phyloP scores from a whole-genome alignment of 1,140 invertebrate genomes.

The Galendromus occidentalis region DNA sequence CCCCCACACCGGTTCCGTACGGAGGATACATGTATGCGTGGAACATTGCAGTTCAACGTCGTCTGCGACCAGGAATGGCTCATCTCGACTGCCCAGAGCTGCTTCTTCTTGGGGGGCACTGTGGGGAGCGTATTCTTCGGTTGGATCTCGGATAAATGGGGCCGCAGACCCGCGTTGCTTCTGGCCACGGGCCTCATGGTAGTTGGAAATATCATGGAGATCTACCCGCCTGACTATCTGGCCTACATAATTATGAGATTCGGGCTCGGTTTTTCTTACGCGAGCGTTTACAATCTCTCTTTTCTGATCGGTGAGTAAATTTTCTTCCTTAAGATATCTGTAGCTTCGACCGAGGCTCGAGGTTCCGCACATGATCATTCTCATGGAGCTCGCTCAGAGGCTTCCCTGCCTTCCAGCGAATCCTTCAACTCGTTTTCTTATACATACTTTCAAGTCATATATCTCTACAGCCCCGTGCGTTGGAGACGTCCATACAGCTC shows the following conservation, averaged over 20 bases:
- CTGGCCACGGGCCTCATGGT: not conserved
- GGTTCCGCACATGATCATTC: no score
- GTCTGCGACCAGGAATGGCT: constrained; percentile 43
- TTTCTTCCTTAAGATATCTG: constrained; percentile 52
- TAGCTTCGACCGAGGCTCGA: no score
- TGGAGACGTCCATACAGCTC: no score
- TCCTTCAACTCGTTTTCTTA: no score
- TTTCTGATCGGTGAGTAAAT: constrained; percentile 27
- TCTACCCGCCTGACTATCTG: no score
- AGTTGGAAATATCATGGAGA: not conserved
- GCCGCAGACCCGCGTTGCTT: not conserved
- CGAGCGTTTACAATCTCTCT: no score
- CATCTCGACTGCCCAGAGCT: constrained; percentile 40
- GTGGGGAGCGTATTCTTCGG: constrained; percentile 46
- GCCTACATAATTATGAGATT: no score
- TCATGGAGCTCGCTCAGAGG: no score
- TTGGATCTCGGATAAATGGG: constrained; percentile 39
- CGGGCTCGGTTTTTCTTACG: no score
- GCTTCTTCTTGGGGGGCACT: constrained; percentile 46
- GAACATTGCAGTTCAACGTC: constrained; percentile 36
- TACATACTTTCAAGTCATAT: no score
- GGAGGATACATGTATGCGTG: not conserved
- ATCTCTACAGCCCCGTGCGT: no score
- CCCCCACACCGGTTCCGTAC: constrained; percentile 1
- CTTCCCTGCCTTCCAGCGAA: no score